Evolutionary conservation across 2,888 invertebrate genomes (phyloP), one percentile per base, ranked within the genome.

Genomic region (Crossocerus cetratus): DNA sequence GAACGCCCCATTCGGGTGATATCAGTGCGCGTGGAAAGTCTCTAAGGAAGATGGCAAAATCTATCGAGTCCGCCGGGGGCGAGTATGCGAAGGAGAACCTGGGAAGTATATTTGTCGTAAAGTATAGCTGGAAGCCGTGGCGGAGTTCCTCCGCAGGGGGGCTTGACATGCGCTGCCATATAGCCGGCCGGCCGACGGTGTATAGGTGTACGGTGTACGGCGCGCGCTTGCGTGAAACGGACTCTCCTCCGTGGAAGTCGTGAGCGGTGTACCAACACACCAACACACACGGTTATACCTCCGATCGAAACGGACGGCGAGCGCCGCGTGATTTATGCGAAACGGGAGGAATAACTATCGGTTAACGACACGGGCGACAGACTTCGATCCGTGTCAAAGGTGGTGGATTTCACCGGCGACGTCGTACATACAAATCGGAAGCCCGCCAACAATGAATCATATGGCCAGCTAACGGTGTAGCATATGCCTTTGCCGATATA

Each of bases 91-190:
- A 69, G 66, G 64, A 67, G 69, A 64, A 60, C 72, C 71, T 68
- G 59, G 66, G 65, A 74, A 68, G 68, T 70, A 71, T 68, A 82
- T 80, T 76, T 78, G 75, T 76, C 71, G 75, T 83, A 75, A 81
- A 76, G 72, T 76, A 80, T 78, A 71, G 72, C 69, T 2, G 60
- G 62, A 43, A 66, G 66, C 71, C 68, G 32, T 61, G 71, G 65
- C 70, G 71, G 61, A 53, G 60, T 70, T 72, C 67, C 73, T 72
- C 73, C 49, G 74, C 67, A 72, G 76, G 80, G 67, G 71, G 68
- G 67, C 53, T 60, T 54, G 77, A 77, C 71, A 79, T 77, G 72
- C 74, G 77, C n/a, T n/a, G 69, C 66, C 66, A 74, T 56, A 32
- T 32, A 32, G 3, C 32, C 8, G 32, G 0, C n/a, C 63, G 57